phyloP scores from a whole-genome alignment of 1,140 invertebrate species.

The Calosoma granatense region DNA sequence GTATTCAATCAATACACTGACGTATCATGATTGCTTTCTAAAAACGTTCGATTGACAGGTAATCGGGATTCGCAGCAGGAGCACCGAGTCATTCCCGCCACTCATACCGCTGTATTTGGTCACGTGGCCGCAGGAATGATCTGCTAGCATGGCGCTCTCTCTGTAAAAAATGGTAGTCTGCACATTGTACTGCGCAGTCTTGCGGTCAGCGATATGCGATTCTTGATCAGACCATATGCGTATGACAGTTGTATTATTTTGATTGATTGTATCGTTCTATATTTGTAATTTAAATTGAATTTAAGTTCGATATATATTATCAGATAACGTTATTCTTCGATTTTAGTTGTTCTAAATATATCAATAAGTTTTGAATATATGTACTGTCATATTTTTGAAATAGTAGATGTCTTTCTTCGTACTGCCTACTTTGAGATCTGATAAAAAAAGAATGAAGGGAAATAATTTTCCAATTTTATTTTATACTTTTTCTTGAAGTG shows the following conservation, averaged over 20 bases:
- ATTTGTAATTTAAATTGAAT: not conserved
- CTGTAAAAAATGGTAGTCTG: no score
- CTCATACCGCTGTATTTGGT: no score
- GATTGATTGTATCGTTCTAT: not conserved
- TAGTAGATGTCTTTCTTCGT: no score
- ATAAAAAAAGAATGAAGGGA: not conserved
- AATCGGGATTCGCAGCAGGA: constrained; percentile 7
- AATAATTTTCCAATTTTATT: not conserved
- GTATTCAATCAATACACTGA: constrained; percentile 4
- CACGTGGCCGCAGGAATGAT: no score
- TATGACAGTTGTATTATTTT: not conserved
- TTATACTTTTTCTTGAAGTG: no score
- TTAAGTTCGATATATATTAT: not conserved
- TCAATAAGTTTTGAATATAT: not conserved
- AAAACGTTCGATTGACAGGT: constrained; percentile 7
- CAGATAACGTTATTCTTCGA: not conserved
- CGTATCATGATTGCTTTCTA: constrained; percentile 2
- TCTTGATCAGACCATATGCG: no score
- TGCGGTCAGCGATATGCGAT: no score
- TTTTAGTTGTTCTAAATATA: not conserved
- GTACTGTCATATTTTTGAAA: not conserved
- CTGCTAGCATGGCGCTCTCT: no score
- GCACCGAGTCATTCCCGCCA: not conserved
- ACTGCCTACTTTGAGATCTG: not conserved
- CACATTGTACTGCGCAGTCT: no score